Base-by-base conservation (phyloP, 2,888 invertebrate species). In the Dynastes grantii region DNA sequence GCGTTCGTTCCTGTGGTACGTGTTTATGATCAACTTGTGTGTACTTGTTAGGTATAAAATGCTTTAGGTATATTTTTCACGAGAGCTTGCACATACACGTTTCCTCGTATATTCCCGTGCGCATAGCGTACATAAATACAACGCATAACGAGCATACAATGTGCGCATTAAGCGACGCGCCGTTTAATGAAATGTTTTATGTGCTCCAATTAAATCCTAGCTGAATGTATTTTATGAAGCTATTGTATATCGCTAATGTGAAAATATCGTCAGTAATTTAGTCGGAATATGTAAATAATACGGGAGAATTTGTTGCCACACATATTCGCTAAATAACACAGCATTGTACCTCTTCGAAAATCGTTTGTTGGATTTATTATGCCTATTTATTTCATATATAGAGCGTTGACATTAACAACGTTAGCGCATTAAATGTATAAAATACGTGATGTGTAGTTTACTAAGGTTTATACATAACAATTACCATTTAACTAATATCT, bases 241-340 rank as follows among this genome's bases (percentile, higher is more conserved):
- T 64, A 79, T 79, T 79, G 78, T 79, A 76, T 76, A 76, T 64
- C 40, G 71, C 76, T 79, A 79, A 79, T 79, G 76, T 70, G 76
- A 76, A 79, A 68, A 68, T 79, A 79, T 79, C 64, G 40, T 51
- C 61, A 8, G 58, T 61, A 73, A 78, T 78, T 78, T 63, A 65
- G 73, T 64, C 61, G 22, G 37, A 51, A 64, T 63, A 78, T 64
- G 78, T 53, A 64, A 73, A 53, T 78, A 63, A 49, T 61, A 37
- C 22, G 45, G 22, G 63, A 9, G 45, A 61, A 45, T 61, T 63
- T 61, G 73, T 61, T 61, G 45, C 27, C 61, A 75, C 22, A 45
- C 37, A 16, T 27, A 16, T 71, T 58, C 37, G 29, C 37, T 58
- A 16, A 22, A 37, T 71, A 61, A 16, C 40, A 61, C 13, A 13